Conservation (phyloP, 2,888 invertebrate genomes). For the Agrotis ipsilon region DNA sequence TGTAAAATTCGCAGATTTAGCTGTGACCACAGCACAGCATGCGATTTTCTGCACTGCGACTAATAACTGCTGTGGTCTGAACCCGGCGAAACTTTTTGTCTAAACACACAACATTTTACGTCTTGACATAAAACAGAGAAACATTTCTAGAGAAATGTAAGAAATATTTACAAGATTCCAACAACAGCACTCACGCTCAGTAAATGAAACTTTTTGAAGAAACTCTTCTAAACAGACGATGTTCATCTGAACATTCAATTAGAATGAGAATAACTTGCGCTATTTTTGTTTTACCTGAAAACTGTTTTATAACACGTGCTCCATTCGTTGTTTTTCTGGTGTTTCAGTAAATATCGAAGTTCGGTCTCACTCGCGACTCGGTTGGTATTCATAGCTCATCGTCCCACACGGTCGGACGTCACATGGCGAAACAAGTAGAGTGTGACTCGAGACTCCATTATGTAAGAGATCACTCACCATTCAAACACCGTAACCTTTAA, state of each 20-base stretch:
- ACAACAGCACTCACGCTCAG: constrained; percentile 9
- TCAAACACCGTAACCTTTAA: constrained; percentile 39
- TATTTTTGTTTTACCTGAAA: constrained; percentile 20
- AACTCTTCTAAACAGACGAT: constrained; percentile 11
- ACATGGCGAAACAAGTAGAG: background rate
- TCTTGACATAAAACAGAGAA: constrained; percentile 46
- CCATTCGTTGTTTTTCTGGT: background rate
- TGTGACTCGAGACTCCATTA: constrained; percentile 4
- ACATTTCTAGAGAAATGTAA: constrained; percentile 47
- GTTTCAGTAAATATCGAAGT: constrained; percentile 18
- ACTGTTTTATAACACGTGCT: constrained; percentile 20
- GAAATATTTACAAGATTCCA: constrained; percentile 28
- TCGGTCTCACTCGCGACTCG: constrained; percentile 6
- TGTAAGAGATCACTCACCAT: constrained; percentile 1
- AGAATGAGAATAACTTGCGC: constrained; percentile 2
- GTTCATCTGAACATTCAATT: constrained; percentile 26
- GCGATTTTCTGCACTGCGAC: constrained; percentile 15
- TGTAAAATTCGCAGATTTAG: constrained; percentile 7
- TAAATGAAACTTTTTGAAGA: constrained; percentile 29
- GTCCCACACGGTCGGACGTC: background rate
- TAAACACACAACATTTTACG: constrained; percentile 40
- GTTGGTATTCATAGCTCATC: background rate
- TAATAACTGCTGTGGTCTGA: constrained; percentile 19
- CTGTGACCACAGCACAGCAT: constrained; percentile 22
- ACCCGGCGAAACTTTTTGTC: constrained; percentile 26